Evolutionary conservation across 2,113 vertebrate genomes (phyloP).

Genomic region (Pleuronectes platessa): DNA sequence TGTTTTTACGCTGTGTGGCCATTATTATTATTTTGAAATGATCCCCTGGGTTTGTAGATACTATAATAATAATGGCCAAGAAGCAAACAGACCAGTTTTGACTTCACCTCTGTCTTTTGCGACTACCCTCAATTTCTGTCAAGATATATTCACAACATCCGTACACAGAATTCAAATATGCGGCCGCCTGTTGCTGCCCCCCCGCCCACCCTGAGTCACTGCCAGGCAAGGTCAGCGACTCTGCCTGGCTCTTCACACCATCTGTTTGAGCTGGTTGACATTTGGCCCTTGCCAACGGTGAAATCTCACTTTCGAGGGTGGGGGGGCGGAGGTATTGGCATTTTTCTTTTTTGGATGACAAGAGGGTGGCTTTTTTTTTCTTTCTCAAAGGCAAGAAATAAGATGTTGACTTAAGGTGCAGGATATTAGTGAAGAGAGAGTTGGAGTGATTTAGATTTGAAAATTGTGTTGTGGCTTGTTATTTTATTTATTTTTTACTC

Average conservation of each 20-base stretch:
- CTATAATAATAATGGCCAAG: background rate
- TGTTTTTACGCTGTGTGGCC: background rate
- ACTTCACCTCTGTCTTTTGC: slow-evolving; percentile 43
- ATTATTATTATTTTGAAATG: background rate
- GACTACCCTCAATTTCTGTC: slow-evolving; percentile 25
- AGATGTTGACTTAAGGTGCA: slow-evolving; percentile 2
- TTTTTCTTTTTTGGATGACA: slow-evolving; percentile 49
- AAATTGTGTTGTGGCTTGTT: too few relatives aligned
- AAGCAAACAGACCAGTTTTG: background rate
- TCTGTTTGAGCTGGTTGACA: slow-evolving; percentile 78
- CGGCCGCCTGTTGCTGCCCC: slow-evolving; percentile 2
- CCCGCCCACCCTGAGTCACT: slow-evolving; percentile 28
- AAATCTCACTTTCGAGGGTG: slow-evolving; percentile 52
- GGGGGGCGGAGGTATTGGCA: slow-evolving; percentile 26
- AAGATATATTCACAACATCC: slow-evolving; percentile 49
- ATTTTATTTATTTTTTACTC: slow-evolving; percentile 4
- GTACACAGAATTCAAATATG: slow-evolving; percentile 37
- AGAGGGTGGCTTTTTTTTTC: slow-evolving; percentile 17
- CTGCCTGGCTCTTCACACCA: slow-evolving; percentile 68
- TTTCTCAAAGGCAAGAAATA: slow-evolving; percentile 26
- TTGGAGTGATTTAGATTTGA: background rate
- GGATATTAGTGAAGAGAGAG: background rate
- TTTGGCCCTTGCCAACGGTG: slow-evolving; percentile 65
- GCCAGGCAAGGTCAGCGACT: slow-evolving; percentile 53
- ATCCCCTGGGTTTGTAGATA: background rate